These are phyloP conservation scores for Phoeniculus purpureus DNA, from an alignment of 2,797 vertebrate species.

Conservation along the genomic window DNA sequence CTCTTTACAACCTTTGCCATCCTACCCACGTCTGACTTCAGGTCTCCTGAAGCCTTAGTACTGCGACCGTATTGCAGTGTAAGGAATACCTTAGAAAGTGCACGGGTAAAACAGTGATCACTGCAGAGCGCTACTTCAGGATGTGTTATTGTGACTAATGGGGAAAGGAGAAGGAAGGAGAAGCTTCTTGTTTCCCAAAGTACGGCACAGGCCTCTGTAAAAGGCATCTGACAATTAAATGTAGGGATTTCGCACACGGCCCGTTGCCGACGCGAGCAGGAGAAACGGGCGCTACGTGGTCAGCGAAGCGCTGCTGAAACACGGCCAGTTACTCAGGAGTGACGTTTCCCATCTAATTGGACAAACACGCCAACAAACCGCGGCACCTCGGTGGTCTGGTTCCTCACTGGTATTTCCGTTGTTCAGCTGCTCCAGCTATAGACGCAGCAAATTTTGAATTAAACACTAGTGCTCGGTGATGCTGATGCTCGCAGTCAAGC, in stretches of 20 bases:
- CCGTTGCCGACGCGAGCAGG: not conserved
- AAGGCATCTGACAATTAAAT: not conserved
- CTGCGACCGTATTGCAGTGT: not conserved
- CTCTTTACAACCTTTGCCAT: not conserved
- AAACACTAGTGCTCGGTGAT: conserved; percentile 64
- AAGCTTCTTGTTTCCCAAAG: not conserved
- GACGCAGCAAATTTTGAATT: conserved; percentile 53
- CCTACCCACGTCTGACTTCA: not conserved
- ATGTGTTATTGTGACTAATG: not conserved
- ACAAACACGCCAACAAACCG: conserved; percentile 58
- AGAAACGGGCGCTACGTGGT: not conserved
- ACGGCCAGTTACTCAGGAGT: not conserved
- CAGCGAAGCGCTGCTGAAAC: not conserved
- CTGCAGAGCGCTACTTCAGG: not conserved
- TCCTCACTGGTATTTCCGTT: conserved; percentile 70
- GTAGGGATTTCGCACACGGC: not conserved
- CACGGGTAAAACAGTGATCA: not conserved
- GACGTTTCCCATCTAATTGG: conserved; percentile 43
- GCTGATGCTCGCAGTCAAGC: conserved; percentile 75
- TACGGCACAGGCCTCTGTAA: not conserved
- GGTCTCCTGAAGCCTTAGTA: not conserved
- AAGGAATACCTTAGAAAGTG: conserved; percentile 3
- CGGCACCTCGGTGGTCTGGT: conserved; percentile 51
- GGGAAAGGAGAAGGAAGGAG: not conserved
- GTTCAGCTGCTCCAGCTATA: conserved; percentile 45